Evolutionary conservation across 2,888 invertebrate genomes (phyloP).

Genomic region (Pachliopta kotzebuea): DNA sequence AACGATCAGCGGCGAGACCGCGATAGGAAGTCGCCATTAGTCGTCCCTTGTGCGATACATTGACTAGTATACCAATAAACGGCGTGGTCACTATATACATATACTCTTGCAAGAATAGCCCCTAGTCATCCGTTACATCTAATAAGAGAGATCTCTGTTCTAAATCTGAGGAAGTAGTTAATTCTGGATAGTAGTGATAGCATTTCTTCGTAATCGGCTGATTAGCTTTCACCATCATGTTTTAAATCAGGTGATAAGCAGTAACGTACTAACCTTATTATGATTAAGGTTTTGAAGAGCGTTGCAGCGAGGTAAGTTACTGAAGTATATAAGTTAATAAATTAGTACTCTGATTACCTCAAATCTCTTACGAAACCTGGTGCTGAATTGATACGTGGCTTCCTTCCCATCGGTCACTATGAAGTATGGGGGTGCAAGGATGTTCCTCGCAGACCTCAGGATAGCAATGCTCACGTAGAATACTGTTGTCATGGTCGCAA

Average conservation of each 20-base stretch:
- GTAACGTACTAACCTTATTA: too few species aligned
- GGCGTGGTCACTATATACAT: slow-evolving; percentile 4
- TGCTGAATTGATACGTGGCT: slow-evolving; percentile 81
- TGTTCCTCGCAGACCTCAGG: slow-evolving; percentile 74
- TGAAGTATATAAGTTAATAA: neutral
- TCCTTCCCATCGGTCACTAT: slow-evolving; percentile 80
- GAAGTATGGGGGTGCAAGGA: slow-evolving; percentile 80
- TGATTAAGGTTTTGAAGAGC: too few species aligned
- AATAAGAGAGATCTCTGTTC: too few species aligned
- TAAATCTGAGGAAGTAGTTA: too few species aligned
- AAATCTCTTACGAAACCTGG: slow-evolving; percentile 67
- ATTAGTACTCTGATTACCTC: slow-evolving; percentile 55
- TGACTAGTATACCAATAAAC: slow-evolving; percentile 18
- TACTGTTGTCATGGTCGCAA: slow-evolving; percentile 44
- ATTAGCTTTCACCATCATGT: too few species aligned
- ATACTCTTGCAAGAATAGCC: neutral
- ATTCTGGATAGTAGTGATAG: too few species aligned
- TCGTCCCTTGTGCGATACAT: slow-evolving; percentile 15
- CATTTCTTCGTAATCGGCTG: too few species aligned
- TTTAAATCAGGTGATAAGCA: too few species aligned
- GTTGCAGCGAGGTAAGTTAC: too few species aligned
- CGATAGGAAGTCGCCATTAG: slow-evolving; percentile 26
- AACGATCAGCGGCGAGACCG: slow-evolving; percentile 10
- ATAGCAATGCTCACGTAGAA: slow-evolving; percentile 46
- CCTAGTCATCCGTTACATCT: too few species aligned